These are phyloP conservation scores for Gymnocypris eckloni DNA, from an alignment of 2,797 vertebrate species.

Conservation along the genomic window DNA sequence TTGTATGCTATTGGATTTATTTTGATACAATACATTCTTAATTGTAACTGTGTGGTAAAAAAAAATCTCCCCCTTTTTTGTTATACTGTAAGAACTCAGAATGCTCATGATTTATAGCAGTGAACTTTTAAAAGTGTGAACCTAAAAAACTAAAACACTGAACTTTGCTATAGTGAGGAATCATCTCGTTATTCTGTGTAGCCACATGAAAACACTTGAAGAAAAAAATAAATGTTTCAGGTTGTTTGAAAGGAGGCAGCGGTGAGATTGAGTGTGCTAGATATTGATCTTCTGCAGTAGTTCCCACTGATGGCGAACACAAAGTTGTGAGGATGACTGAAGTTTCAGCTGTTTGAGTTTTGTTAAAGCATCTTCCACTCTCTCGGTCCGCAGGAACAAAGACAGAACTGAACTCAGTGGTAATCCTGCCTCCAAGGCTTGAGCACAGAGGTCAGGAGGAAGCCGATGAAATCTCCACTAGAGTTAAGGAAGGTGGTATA, in stretches of 20 bases:
- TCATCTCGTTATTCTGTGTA: constrained; percentile 38
- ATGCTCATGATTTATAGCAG: neutral
- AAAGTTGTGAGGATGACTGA: constrained; percentile 72
- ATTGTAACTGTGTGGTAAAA: neutral
- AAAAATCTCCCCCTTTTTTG: neutral
- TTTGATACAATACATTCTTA: neutral
- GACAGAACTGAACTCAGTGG: constrained; percentile 73
- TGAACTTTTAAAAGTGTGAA: constrained; percentile 1
- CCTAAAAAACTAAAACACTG: neutral
- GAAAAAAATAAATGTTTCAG: constrained; percentile 10
- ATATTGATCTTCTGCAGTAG: constrained; percentile 71
- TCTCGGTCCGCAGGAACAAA: constrained; percentile 72
- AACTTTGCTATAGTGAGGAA: constrained; percentile 25
- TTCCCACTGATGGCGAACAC: constrained; percentile 72
- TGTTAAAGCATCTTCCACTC: constrained; percentile 74
- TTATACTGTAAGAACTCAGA: neutral
- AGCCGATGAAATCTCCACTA: constrained; percentile 78
- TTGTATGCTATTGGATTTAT: neutral
- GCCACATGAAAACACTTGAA: constrained; percentile 25
- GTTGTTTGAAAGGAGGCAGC: constrained; percentile 46
- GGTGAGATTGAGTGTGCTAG: constrained; percentile 46
- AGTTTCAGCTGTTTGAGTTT: constrained; percentile 78
- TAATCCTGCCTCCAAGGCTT: constrained; percentile 80
- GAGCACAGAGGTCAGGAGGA: constrained; percentile 76
- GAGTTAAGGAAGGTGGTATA: constrained; percentile 63